These are phyloP conservation scores for Leiothrix lutea DNA, from an alignment of 2,113 vertebrate genomes.

Conservation along the genomic window DNA sequence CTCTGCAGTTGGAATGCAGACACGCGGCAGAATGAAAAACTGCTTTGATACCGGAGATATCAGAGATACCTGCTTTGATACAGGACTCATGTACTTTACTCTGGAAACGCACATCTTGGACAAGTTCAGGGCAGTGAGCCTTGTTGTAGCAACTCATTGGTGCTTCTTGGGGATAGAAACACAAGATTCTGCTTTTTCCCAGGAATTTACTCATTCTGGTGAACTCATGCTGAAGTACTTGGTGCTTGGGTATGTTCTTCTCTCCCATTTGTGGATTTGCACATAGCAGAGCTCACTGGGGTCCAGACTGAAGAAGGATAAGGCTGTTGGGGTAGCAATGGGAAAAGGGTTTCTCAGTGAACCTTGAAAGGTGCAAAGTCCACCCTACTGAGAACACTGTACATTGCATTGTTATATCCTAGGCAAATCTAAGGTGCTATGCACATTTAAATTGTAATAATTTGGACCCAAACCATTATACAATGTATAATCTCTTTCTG, in stretches of 20 bases:
- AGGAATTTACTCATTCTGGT: not conserved
- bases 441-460: not conserved
- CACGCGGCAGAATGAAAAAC: not conserved
- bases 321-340: not conserved
- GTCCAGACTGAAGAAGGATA: not conserved
- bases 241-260: not conserved
- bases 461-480: not conserved
- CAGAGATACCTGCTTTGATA: not conserved
- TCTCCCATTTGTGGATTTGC: not conserved
- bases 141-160: not conserved
- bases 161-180: not conserved
- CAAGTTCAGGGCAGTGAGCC: accelerated
- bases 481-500: not conserved
- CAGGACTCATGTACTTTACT: not conserved
- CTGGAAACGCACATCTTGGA: not conserved
- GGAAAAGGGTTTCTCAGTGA: not conserved
- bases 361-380: not conserved
- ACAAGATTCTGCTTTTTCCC: not conserved
- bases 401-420: not conserved
- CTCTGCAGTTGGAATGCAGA: not conserved
- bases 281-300: not conserved
- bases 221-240: not conserved
- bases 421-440: not conserved
- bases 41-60: not conserved
- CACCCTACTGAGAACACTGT: accelerated